Base-by-base conservation (phyloP, 1,140 invertebrate species). In the Maconellicoccus hirsutus region DNA sequence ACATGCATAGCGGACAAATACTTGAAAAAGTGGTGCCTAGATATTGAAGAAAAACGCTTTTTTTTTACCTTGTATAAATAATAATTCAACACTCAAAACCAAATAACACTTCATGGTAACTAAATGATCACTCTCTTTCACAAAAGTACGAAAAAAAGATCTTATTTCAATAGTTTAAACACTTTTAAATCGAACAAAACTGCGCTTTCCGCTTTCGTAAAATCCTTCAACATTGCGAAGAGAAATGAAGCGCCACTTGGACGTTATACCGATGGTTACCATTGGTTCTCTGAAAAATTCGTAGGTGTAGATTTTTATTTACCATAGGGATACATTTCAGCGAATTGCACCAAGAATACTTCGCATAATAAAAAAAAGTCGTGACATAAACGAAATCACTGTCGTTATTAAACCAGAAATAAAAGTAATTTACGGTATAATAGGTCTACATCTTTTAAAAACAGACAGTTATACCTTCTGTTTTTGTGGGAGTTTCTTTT, bases 351-450 rank as follows among this genome's bases (percentile, higher is more conserved):
- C 2, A 14, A 3, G n/a, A 14, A 52, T 16, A 3, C 42, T 52
- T 52, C n/a, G 42, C n/a, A 19, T 52, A 16, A 16, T 52, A 52
- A 52, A 8, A 52, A 52, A 52, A 52, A 52, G 42, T 52, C 42
- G 42, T 52, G 42, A 52, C 42, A 52, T 2, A 14, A 19, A 38
- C 33, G 42, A 16, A 52, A 52, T 52, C 42, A 19, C n/a, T 52
- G 42, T 52, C 29, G 29, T 52, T 52, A 52, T 52, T 52, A 52
- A 52, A 52, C 42, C 42, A 52, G 42, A 52, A 52, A 52, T 52
- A 52, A 52, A 52, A 52, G 42, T 52, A 52, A 52, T 52, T 52
- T 52, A 52, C 42, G 42, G 42, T 3, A 16, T 4, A 52, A 52
- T 52, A 16, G 16, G 42, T 16, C 6, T 52, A 52, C n/a, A 4